Evolutionary conservation across 2,888 invertebrate genomes (phyloP).

Genomic region (Lochmaea capreae): DNA sequence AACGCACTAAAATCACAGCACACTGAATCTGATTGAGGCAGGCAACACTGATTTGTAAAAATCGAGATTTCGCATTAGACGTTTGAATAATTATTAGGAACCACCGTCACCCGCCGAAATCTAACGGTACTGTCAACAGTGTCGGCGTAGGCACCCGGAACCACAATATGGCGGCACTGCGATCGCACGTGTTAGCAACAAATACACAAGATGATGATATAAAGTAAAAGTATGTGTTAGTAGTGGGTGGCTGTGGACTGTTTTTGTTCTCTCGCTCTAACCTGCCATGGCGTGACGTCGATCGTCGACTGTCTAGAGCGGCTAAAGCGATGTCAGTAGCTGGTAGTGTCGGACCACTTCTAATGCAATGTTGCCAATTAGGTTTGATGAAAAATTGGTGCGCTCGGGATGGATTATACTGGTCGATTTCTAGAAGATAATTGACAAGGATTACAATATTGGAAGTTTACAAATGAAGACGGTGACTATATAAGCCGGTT

Average conservation of each 20-base stretch:
- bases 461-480: neutral
- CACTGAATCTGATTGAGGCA: constrained; percentile 29
- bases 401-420: constrained; percentile 13
- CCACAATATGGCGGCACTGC: constrained; percentile 41
- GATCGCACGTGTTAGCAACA: constrained; percentile 38
- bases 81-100: constrained; percentile 30
- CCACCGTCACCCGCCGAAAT: constrained; percentile 31
- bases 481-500: neutral
- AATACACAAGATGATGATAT: constrained; percentile 43
- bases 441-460: constrained; percentile 14
- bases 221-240: constrained; percentile 40
- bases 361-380: constrained; percentile 30
- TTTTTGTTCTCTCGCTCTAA: constrained; percentile 33
- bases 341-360: constrained; percentile 43
- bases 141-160: constrained; percentile 33
- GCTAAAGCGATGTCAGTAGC: constrained; percentile 46
- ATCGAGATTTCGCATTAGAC: constrained; percentile 29
- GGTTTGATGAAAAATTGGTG: constrained; percentile 25
- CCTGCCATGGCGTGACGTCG: constrained; percentile 45
- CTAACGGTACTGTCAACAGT: constrained; percentile 36
- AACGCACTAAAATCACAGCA: constrained; percentile 48
- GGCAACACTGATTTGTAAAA: constrained; percentile 30
- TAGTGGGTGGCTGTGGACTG: constrained; percentile 44
- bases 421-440: constrained; percentile 20
- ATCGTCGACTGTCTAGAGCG: constrained; percentile 46